Evolutionary conservation across 2,113 vertebrate genomes (phyloP).

Genomic region (Parotia lawesii): DNA sequence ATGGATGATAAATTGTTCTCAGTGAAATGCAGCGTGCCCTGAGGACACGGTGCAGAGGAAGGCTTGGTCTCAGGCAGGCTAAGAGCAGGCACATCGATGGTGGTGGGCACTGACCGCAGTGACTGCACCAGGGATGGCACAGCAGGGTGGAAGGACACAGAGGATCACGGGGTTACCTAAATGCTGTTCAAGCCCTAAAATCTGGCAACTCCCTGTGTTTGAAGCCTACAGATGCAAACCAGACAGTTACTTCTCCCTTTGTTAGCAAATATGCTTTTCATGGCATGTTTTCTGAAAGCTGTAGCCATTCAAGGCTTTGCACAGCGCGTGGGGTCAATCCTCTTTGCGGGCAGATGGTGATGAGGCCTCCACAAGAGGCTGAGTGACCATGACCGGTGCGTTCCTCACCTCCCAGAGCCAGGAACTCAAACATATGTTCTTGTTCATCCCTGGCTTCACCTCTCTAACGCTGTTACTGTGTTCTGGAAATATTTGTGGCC

Average conservation of each 20-base stretch:
- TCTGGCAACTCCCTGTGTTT: not conserved
- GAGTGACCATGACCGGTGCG: not conserved
- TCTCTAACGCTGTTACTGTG: not conserved
- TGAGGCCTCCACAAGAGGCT: not conserved
- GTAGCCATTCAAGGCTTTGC: not conserved
- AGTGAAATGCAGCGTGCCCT: slow-evolving; percentile 34
- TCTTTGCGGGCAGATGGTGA: not conserved
- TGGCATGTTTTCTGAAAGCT: not conserved
- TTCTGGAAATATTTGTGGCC: not conserved
- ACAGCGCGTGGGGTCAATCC: not conserved
- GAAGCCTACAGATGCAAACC: not conserved
- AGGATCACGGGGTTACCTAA: not conserved
- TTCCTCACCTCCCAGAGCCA: not conserved
- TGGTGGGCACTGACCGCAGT: not conserved
- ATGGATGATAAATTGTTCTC: slow-evolving; percentile 62
- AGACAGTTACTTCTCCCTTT: not conserved
- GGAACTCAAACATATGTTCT: not conserved
- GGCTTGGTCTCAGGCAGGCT: not conserved
- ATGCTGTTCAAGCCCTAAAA: not conserved
- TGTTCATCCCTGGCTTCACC: not conserved
- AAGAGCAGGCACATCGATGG: not conserved
- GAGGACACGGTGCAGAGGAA: slow-evolving; percentile 5
- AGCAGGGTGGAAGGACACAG: not conserved
- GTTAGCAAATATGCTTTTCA: not conserved
- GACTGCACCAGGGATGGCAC: not conserved